Conservation (phyloP, 2,113 vertebrate genomes). For the Marcusenius ussheri region DNA sequence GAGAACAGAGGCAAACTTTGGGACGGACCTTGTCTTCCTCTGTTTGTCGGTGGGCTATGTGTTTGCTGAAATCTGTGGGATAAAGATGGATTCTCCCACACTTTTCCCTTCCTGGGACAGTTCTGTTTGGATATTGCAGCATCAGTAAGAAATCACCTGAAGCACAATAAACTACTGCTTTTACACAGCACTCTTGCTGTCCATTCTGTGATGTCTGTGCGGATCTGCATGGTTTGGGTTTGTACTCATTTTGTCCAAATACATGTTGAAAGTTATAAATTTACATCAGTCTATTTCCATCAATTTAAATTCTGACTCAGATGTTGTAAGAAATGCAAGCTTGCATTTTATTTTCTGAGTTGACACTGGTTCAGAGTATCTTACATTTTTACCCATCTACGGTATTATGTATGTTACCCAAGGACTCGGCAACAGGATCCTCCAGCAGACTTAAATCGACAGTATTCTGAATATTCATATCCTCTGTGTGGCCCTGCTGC, state of each 20-base stretch:
- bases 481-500: background rate
- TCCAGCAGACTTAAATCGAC: background rate
- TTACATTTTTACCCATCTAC: background rate
- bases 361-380: background rate
- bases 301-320: background rate
- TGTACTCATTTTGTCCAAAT: background rate
- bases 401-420: background rate
- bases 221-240: background rate
- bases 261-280: background rate
- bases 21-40: background rate
- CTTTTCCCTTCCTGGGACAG: background rate
- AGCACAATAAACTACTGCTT: background rate
- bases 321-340: background rate
- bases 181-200: background rate
- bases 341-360: background rate
- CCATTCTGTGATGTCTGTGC: background rate
- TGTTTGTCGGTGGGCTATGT: background rate
- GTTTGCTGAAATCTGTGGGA: background rate
- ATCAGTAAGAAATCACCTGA: background rate
- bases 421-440: background rate
- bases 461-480: background rate
- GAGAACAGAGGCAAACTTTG: background rate
- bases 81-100: background rate
- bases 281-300: background rate
- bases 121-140: background rate